Percentiles rank a stretch among this genome's conserved stretches.
phyloP scores from a whole-genome alignment of 2,113 vertebrate species.

The Amblyopsis rosae region DNA sequence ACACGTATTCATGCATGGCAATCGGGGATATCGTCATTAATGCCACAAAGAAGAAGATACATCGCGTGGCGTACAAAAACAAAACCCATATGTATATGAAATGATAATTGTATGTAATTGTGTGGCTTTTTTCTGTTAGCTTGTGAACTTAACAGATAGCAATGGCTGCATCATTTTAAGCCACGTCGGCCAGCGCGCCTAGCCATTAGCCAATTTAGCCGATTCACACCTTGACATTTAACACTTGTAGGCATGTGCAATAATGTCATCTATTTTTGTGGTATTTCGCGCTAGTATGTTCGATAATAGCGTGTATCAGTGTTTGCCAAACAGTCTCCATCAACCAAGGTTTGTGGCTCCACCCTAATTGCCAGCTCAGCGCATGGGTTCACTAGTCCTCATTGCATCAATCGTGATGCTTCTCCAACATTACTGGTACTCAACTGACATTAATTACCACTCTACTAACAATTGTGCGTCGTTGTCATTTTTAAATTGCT shows the following conservation, averaged over 20 bases:
- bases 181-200: conserved; percentile 65
- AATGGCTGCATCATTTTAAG: conserved; percentile 30
- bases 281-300: too few species aligned
- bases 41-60: too few species aligned
- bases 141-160: conserved; percentile 27
- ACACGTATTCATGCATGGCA: too few species aligned
- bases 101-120: background rate
- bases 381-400: conserved; percentile 62
- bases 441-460: background rate
- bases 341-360: conserved; percentile 58
- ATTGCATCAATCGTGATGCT: conserved; percentile 32
- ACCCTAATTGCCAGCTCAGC: conserved; percentile 80
- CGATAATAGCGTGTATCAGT: background rate
- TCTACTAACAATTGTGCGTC: background rate
- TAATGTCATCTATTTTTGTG: background rate
- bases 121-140: background rate
- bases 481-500: background rate
- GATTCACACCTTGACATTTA: background rate
- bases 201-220: conserved; percentile 22
- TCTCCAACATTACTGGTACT: conserved; percentile 11
- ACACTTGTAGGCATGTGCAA: background rate
- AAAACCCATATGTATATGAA: background rate
- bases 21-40: background rate
- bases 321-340: conserved; percentile 12
- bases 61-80: background rate